Percentiles rank a stretch among this genome's conserved stretches.
phyloP scores from a whole-genome alignment of 2,113 vertebrate species.

The Heterotilapia buettikoferi region DNA sequence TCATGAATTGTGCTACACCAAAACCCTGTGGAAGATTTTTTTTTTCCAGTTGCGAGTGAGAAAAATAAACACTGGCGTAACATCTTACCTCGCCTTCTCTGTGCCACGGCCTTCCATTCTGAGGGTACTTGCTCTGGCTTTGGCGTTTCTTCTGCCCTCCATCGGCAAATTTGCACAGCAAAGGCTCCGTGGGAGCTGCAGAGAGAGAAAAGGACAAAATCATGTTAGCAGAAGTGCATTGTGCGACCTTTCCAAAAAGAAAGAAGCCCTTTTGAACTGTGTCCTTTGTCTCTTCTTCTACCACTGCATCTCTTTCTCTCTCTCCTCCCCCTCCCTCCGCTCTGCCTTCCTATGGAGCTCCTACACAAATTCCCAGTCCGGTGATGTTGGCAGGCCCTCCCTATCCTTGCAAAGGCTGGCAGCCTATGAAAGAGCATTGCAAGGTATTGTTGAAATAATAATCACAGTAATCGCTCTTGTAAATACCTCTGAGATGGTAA shows the following conservation, averaged over 20 bases:
- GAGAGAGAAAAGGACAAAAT: constrained; percentile 54
- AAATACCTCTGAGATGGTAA: constrained; percentile 72
- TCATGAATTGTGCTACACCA: neutral
- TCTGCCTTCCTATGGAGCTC: constrained; percentile 59
- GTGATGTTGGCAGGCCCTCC: constrained; percentile 67
- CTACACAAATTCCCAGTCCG: constrained; percentile 70
- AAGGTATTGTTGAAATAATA: constrained; percentile 82
- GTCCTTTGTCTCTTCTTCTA: neutral
- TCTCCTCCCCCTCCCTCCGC: neutral
- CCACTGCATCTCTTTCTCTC: constrained; percentile 13
- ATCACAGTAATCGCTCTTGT: constrained; percentile 74
- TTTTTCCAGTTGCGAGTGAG: neutral
- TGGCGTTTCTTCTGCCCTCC: constrained; percentile 97
- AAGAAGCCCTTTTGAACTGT: constrained; percentile 70
- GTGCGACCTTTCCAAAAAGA: constrained; percentile 66
- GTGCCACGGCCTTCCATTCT: constrained; percentile 95
- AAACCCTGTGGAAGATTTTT: neutral
- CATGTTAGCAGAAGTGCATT: constrained; percentile 40
- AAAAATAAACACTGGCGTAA: neutral
- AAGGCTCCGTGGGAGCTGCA: constrained; percentile 91
- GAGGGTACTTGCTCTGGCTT: constrained; percentile 97
- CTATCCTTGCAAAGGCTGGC: constrained; percentile 68
- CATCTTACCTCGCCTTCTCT: constrained; percentile 93
- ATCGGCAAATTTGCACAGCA: constrained; percentile 98
- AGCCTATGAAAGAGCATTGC: constrained; percentile 76